Percentiles rank a stretch among this genome's conserved stretches.
Evolutionary conservation across 1,140 invertebrate species (phyloP).

Genomic region (Anoplolepis gracilipes): DNA sequence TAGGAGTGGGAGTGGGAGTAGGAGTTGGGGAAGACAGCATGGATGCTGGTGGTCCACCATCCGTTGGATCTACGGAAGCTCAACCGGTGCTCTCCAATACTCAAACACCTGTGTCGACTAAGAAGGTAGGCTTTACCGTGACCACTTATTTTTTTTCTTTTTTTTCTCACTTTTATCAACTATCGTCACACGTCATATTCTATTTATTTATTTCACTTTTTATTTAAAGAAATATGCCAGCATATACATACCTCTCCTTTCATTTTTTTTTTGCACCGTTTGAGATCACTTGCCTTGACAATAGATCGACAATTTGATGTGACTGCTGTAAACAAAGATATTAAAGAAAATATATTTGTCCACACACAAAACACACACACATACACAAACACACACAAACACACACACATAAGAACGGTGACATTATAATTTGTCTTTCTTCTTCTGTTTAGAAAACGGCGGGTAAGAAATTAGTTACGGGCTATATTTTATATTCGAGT

Average conservation of each 20-base stretch:
- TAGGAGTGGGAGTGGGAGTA: slow-evolving; percentile 87
- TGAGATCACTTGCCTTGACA: slow-evolving; percentile 65
- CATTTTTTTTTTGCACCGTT: slow-evolving; percentile 80
- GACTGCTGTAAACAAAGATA: slow-evolving; percentile 45
- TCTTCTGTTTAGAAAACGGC: slow-evolving; percentile 89
- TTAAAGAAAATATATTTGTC: slow-evolving; percentile 60
- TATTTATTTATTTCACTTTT: slow-evolving; percentile 74
- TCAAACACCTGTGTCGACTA: slow-evolving; percentile 87
- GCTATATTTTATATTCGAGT: slow-evolving; percentile 99
- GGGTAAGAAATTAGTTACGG: slow-evolving; percentile 96
- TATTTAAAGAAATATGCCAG: slow-evolving; percentile 85
- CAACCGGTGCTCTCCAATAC: slow-evolving; percentile 85
- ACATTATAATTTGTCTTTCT: slow-evolving; percentile 83
- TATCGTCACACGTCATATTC: slow-evolving; percentile 66
- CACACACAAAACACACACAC: slow-evolving; percentile 16
- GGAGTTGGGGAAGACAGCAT: slow-evolving; percentile 85
- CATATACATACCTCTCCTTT: slow-evolving; percentile 77
- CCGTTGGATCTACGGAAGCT: slow-evolving; percentile 90
- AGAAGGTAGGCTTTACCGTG: slow-evolving; percentile 83
- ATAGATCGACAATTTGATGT: slow-evolving; percentile 70
- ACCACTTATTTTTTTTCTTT: slow-evolving; percentile 67
- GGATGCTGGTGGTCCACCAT: slow-evolving; percentile 89
- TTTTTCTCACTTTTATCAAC: slow-evolving; percentile 67
- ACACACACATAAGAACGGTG: slow-evolving; percentile 41
- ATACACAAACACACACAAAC: too few relatives aligned